Evolutionary conservation across 2,888 invertebrate species (phyloP), one percentile per base, ranked within the genome.

Genomic region (Acholoe squamosa): DNA sequence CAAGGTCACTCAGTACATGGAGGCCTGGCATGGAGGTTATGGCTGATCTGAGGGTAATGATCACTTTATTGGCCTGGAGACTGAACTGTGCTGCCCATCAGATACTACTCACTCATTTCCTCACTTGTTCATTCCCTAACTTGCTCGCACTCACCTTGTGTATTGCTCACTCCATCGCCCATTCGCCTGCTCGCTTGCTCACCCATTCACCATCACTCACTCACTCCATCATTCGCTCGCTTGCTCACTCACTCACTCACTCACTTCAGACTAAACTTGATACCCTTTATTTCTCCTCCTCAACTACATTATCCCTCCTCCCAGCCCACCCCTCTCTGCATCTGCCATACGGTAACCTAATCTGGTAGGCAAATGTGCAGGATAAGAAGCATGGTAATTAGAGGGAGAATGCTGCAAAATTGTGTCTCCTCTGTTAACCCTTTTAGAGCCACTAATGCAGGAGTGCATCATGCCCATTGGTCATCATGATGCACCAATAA

Each of bases 181-280:
- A 31, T 16, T 56, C 61, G 22, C 84, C 84, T 84, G 43, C 84
- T 90, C 84, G 43, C 90, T 90, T 54, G 14, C 51, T 84, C 90
- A 77, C 90, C 52, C 84, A 77, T 56, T 90, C 84, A 28, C 84
- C n/a, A n/a, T 84, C 54, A 80, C 84, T 56, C 84, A 80, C 84
- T 56, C 90, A 80, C 80, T 52, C 76, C 1, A 7, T 76, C 76
- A 76, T 31, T 76, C 76, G 28, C 12, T 76, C 25, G 28, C 76
- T 76, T 31, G 28, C 76, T 76, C 76, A 76, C 76, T 76, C 76
- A 76, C 76, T 76, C 76, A 76, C 76, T 76, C 76, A 76, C 76
- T 76, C 76, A 76, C 76, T 76, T 28, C 10, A 5, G 25, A 22
- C 22, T n/a, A 5, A 22, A 61, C 5, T 5, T 61, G 16, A 22